phyloP scores from a whole-genome alignment of 2,888 invertebrate genomes.

The Busseola fusca region DNA sequence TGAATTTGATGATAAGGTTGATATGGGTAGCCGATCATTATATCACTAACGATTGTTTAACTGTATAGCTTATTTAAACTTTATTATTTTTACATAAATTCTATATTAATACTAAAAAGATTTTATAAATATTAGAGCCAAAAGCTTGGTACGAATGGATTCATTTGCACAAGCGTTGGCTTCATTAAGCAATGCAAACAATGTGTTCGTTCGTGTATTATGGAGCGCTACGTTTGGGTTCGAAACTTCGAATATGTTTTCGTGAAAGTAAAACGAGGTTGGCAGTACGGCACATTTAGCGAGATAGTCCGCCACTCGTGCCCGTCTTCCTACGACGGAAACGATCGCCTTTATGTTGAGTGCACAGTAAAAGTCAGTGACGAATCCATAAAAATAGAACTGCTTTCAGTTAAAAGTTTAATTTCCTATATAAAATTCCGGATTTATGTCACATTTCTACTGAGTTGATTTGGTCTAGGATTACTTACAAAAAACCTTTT shows the following conservation, averaged over 20 bases:
- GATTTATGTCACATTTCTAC: conserved; percentile 20
- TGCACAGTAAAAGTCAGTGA: conserved; percentile 58
- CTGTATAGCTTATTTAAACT: not conserved
- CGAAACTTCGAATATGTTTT: conserved; percentile 47
- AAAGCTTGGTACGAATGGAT: conserved; percentile 32
- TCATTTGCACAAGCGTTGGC: conserved; percentile 43
- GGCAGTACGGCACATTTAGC: conserved; percentile 39
- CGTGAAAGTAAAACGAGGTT: conserved; percentile 30
- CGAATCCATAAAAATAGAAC: conserved; percentile 48
- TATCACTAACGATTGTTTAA: conserved; percentile 1
- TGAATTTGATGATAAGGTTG: not conserved
- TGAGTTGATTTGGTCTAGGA: not conserved
- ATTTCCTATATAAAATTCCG: conserved; percentile 41
- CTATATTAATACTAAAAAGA: not conserved
- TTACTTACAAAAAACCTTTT: too few species aligned
- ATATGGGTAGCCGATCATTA: conserved; percentile 7
- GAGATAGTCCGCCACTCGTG: conserved; percentile 33
- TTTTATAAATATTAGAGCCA: conserved; percentile 25
- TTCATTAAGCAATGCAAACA: conserved; percentile 56
- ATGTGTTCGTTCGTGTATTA: conserved; percentile 47
- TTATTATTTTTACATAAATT: not conserved
- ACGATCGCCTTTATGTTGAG: conserved; percentile 61
- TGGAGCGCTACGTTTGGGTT: conserved; percentile 30
- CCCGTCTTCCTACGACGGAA: conserved; percentile 49
- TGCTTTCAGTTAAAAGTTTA: conserved; percentile 40